These are phyloP conservation scores for Meriones unguiculatus DNA, from an alignment of 2,113 vertebrate species.

Conservation along the genomic window DNA sequence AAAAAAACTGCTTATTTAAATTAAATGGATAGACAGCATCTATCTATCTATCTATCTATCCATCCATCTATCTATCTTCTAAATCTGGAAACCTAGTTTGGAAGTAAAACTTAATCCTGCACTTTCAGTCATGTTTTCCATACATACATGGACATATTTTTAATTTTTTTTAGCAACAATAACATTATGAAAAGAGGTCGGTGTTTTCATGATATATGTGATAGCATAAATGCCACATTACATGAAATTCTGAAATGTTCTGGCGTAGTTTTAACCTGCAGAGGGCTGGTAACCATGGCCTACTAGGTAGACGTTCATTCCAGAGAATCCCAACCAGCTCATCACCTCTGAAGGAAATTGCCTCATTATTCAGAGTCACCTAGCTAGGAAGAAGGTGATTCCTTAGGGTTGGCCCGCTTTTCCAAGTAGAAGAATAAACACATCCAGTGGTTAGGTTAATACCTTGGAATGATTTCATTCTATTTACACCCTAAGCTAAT, in stretches of 20 bases:
- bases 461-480: slow-evolving; percentile 60
- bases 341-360: slow-evolving; percentile 73
- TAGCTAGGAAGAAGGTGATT: slow-evolving; percentile 14
- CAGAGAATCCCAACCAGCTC: slow-evolving; percentile 70
- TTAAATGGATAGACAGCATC: background rate
- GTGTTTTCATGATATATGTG: background rate
- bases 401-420: slow-evolving; percentile 35
- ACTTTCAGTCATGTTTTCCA: background rate
- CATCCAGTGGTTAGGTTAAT: slow-evolving; percentile 42
- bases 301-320: slow-evolving; percentile 59
- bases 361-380: slow-evolving; percentile 62
- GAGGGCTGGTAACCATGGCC: slow-evolving; percentile 37
- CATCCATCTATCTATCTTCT: slow-evolving; percentile 37
- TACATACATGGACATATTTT: background rate
- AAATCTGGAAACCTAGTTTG: background rate
- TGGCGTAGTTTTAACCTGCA: slow-evolving; percentile 34
- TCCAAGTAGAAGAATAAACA: slow-evolving; percentile 71
- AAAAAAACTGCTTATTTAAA: slow-evolving; percentile 41
- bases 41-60: slow-evolving; percentile 55
- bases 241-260: slow-evolving; percentile 52
- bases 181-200: background rate
- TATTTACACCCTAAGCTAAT: slow-evolving; percentile 58
- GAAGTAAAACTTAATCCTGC: background rate
- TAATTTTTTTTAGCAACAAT: background rate
- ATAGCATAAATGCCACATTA: background rate